Conservation (phyloP, 1,140 invertebrate genomes). For the Bombus ignitus region DNA sequence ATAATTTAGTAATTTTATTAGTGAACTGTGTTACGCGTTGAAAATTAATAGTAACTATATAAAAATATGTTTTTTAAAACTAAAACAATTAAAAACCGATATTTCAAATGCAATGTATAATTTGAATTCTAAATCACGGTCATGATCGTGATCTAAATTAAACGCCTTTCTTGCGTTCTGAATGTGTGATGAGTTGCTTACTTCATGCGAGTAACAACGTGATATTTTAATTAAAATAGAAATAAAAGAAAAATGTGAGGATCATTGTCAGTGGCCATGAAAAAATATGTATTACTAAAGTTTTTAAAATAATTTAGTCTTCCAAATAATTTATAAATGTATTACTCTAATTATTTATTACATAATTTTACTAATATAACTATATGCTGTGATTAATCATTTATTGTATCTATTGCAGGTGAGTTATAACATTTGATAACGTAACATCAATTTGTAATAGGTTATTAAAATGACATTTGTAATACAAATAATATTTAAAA, state of each 20-base stretch:
- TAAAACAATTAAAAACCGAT: background rate
- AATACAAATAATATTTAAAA: background rate
- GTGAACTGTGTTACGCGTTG: background rate
- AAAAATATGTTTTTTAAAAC: background rate
- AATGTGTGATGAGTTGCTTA: background rate
- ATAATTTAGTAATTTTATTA: background rate
- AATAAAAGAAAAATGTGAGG: conserved; percentile 22
- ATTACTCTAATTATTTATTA: conserved; percentile 24
- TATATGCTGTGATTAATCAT: conserved; percentile 14
- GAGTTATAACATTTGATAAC: conserved; percentile 13
- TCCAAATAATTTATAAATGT: conserved; percentile 49
- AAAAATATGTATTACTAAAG: conserved; percentile 5
- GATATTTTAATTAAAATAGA: conserved; percentile 25
- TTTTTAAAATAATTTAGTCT: conserved; percentile 38
- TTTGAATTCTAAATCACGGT: background rate
- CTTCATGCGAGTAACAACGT: conserved; percentile 35
- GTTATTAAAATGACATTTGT: background rate
- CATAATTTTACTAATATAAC: conserved; percentile 30
- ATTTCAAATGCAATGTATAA: background rate
- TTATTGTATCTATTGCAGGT: conserved; percentile 35
- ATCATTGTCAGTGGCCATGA: conserved; percentile 17
- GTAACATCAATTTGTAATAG: background rate
- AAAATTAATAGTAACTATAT: background rate
- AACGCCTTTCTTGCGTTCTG: background rate
- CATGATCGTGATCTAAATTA: background rate